Percentiles rank a stretch among this genome's conserved stretches.
Conservation (phyloP, 2,113 vertebrate species). For the Lepus americanus region DNA sequence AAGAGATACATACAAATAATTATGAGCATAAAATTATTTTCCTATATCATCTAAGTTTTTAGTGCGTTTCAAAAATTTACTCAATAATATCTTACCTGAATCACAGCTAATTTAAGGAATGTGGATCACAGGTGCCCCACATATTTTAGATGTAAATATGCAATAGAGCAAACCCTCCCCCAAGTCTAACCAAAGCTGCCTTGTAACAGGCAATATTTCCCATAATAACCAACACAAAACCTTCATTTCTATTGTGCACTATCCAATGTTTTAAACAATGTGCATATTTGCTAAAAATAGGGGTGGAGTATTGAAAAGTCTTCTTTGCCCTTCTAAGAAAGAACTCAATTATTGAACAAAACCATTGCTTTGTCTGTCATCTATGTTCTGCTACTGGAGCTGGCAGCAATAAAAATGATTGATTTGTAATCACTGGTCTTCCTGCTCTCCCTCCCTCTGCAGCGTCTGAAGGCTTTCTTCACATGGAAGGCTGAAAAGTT, state of each 20-base stretch:
- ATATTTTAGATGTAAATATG: not conserved
- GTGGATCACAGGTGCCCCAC: not conserved
- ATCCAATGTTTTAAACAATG: not conserved
- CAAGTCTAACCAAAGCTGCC: not conserved
- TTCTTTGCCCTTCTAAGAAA: conserved; percentile 58
- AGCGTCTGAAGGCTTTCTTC: conserved; percentile 61
- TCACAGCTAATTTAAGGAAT: not conserved
- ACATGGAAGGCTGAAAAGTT: conserved; percentile 66
- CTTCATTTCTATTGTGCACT: fast-evolving
- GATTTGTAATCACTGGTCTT: conserved; percentile 79
- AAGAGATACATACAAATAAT: not conserved
- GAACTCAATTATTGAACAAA: conserved; percentile 52
- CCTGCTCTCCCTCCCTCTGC: conserved; percentile 59
- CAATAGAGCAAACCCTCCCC: not conserved
- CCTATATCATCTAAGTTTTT: not conserved
- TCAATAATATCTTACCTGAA: not conserved
- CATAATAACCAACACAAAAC: not conserved
- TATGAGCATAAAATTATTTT: not conserved
- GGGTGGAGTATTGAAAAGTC: conserved; percentile 23
- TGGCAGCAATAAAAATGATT: conserved; percentile 76
- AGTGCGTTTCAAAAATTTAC: conserved; percentile 7
- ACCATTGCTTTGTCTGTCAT: conserved; percentile 38
- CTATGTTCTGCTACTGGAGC: not conserved
- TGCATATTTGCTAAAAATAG: conserved; percentile 27
- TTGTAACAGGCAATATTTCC: not conserved